phyloP scores from a whole-genome alignment of 1,140 invertebrate species.

The Protaetia brevitarsis region DNA sequence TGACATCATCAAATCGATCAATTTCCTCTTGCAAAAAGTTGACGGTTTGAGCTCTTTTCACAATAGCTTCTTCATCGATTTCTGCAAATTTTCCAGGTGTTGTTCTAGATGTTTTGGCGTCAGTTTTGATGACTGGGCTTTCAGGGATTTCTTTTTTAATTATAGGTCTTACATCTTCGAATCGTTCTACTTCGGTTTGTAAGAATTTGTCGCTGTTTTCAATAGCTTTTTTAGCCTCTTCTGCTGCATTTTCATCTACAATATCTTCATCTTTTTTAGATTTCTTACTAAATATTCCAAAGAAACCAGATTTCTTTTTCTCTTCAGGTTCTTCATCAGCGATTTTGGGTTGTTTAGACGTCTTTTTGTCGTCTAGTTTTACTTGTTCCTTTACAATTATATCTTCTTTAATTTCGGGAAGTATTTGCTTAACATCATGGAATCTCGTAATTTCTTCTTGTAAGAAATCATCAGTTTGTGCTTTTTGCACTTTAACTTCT shows the following conservation, averaged over 20 bases:
- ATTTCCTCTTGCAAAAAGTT: constrained; percentile 32
- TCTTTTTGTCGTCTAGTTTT: neutral
- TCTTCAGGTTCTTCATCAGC: neutral
- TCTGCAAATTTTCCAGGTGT: neutral
- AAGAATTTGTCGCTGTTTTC: constrained; percentile 30
- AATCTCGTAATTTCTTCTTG: neutral
- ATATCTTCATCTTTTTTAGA: constrained; percentile 32
- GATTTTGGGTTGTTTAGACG: neutral
- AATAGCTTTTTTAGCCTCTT: neutral
- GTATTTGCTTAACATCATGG: neutral
- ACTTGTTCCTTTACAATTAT: neutral
- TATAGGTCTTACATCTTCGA: constrained; percentile 21
- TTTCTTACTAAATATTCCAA: constrained; percentile 37
- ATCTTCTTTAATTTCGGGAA: neutral
- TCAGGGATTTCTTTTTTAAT: neutral
- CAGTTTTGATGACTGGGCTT: neutral
- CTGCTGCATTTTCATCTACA: constrained; percentile 22
- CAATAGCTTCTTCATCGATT: neutral
- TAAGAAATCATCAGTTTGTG: too few relatives aligned
- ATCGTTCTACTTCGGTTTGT: constrained; percentile 34
- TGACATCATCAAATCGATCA: constrained; percentile 33
- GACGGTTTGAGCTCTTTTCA: neutral
- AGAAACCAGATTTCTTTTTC: constrained; percentile 34
- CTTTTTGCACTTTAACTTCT: too few relatives aligned
- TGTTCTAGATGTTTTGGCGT: neutral